Evolutionary conservation across 2,797 vertebrate species (phyloP), one percentile per base, ranked within the genome.

Genomic region (Cichlasoma orientale): DNA sequence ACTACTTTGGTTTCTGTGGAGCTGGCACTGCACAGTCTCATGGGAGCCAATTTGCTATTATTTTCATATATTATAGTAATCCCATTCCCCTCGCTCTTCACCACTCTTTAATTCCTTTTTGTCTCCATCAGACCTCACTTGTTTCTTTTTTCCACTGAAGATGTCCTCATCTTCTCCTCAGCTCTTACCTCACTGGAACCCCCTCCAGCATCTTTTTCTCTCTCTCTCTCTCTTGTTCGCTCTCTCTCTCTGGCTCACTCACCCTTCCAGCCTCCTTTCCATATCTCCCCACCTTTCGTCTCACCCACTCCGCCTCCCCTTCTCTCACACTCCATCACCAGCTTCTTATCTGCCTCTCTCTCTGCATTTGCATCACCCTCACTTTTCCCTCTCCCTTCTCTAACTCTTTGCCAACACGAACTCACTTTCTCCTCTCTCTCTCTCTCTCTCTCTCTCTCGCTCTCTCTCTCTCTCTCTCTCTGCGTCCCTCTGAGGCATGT

Each of bases 401-500:
- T 61, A 80, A 80, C 69, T 79, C 82, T 23, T 81, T 73, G 80
- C 80, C 61, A 78, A 71, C 80, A 52, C 58, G 14, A 78, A 82
- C 82, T 70, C 74, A 79, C 74, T 79, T 79, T 74, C 63, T 63
- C 83, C 72, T 55, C 55, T 66, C 80, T 52, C 56, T 4, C 80
- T 56, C 77, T 56, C 54, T 72, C 82, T 54, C 56, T 19, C 16
- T 79, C 54, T 76, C 72, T 9, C 77, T 55, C 55, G 66, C 80
- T 52, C 56, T 13, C 11, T 59, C 56, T 58, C 57, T 70, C 74
- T 74, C 71, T 58, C 80, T 78, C 82, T 82, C 82, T 50, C 78
- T 73, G 79, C 56, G 56, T 94, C 92, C 93, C 93, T 91, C 88
- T 74, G 92, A 95, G 92, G 90, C 90, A 90, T 91, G 90, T 94